phyloP scores from a whole-genome alignment of 2,113 vertebrate genomes.

The Xiphias gladius region DNA sequence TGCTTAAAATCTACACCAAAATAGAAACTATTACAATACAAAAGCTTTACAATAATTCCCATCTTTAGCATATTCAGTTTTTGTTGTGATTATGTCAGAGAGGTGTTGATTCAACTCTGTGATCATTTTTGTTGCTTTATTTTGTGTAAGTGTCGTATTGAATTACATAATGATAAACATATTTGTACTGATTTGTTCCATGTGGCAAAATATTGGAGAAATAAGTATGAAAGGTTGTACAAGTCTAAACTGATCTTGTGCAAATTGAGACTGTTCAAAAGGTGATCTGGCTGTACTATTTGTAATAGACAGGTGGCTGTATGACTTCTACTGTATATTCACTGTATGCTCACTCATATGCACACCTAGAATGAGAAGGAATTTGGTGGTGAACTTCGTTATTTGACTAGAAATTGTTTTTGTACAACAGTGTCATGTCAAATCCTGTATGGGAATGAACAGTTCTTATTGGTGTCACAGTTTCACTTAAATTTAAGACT shows the following conservation, averaged over 20 bases:
- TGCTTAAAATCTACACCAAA: background rate
- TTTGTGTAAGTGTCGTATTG: too few relatives aligned
- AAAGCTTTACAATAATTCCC: background rate
- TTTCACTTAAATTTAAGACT: background rate
- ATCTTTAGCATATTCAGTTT: background rate
- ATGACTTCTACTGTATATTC: too few relatives aligned
- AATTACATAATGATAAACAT: background rate
- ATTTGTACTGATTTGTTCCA: background rate
- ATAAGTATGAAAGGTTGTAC: background rate
- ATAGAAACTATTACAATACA: background rate
- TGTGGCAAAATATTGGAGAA: background rate
- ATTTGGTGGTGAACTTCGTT: background rate
- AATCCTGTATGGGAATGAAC: background rate
- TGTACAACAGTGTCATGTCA: background rate
- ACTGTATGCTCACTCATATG: too few relatives aligned
- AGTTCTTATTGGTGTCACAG: background rate
- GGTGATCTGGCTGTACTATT: too few relatives aligned
- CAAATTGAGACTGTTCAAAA: too few relatives aligned
- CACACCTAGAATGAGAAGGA: background rate
- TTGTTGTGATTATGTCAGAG: background rate
- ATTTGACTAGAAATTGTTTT: background rate
- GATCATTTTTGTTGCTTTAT: background rate
- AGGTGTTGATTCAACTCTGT: background rate
- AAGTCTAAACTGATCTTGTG: background rate
- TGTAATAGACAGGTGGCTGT: too few relatives aligned